A percentile compares a stretch with the other conserved stretches of the same genome.
These are phyloP conservation scores for Acrocephalus scirpaceus DNA, from an alignment of 2,797 vertebrate species.

Conservation along the genomic window DNA sequence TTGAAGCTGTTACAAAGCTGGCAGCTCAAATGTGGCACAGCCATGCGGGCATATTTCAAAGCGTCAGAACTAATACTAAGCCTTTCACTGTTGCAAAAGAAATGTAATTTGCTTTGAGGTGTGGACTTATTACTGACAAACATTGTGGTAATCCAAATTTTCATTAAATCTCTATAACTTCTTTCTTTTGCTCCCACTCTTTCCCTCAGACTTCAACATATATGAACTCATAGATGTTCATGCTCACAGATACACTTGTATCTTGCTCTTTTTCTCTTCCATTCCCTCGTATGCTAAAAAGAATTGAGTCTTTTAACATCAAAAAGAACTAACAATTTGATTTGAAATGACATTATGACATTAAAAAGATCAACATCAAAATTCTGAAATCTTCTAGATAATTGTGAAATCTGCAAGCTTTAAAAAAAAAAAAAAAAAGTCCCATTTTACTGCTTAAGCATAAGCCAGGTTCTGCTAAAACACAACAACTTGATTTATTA, in stretches of 20 bases:
- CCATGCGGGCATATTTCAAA: not conserved
- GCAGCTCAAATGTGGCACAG: not conserved
- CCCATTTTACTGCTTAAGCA: not conserved
- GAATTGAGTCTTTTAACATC: not conserved
- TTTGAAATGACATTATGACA: not conserved
- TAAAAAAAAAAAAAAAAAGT: not conserved
- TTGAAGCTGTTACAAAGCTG: conserved; percentile 13
- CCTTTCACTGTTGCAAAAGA: not conserved
- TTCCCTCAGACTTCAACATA: not conserved
- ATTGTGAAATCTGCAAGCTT: not conserved
- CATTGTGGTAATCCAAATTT: not conserved
- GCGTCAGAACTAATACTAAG: not conserved
- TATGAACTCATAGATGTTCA: not conserved
- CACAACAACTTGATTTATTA: not conserved
- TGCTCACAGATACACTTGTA: rapidly evolving
- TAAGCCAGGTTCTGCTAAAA: not conserved
- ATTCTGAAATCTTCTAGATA: not conserved
- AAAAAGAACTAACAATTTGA: not conserved
- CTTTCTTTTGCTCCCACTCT: not conserved
- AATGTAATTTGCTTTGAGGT: not conserved
- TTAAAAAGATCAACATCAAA: not conserved
- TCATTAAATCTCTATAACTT: not conserved
- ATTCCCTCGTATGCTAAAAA: not conserved
- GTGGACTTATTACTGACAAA: not conserved
- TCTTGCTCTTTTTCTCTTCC: not conserved